Conservation (phyloP, 1,140 invertebrate genomes). For the Lutraria rhynchaena region DNA sequence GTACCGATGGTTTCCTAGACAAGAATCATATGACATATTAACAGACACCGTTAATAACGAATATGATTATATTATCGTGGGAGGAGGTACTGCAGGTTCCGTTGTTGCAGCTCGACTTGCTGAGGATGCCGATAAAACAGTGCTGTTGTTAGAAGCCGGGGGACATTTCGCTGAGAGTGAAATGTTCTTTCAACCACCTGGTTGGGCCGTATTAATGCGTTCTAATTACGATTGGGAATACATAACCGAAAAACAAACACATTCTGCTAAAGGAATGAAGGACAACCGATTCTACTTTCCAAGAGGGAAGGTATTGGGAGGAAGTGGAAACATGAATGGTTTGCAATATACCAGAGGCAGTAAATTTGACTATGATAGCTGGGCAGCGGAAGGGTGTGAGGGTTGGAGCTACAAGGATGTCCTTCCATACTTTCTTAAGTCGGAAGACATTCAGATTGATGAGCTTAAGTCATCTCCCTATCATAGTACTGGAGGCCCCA, state of each 20-base stretch:
- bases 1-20: no score
- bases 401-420: slow-evolving; percentile 95
- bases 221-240: slow-evolving; percentile 92
- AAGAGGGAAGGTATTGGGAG: slow-evolving; percentile 84
- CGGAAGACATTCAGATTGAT: slow-evolving; percentile 38
- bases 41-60: no score
- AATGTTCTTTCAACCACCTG: slow-evolving; percentile 82
- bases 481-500: slow-evolving; percentile 18
- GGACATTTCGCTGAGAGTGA: slow-evolving; percentile 95
- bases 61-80: no score
- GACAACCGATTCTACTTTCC: slow-evolving; percentile 84
- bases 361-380: slow-evolving; percentile 94
- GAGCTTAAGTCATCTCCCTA: slow-evolving; percentile 27
- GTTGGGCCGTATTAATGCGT: slow-evolving; percentile 37
- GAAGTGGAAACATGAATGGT: slow-evolving; percentile 95
- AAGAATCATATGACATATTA: no score
- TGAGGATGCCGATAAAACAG: slow-evolving; percentile 88
- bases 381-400: slow-evolving; percentile 93
- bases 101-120: slow-evolving; percentile 95
- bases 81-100: slow-evolving; percentile 89
- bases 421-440: slow-evolving; percentile 86
- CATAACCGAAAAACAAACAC: slow-evolving; percentile 93
- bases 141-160: slow-evolving; percentile 94
- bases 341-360: slow-evolving; percentile 97
- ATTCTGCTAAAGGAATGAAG: slow-evolving; percentile 86